Evolutionary conservation across 2,888 invertebrate species (phyloP).

Genomic region (Cephus rjabovi): DNA sequence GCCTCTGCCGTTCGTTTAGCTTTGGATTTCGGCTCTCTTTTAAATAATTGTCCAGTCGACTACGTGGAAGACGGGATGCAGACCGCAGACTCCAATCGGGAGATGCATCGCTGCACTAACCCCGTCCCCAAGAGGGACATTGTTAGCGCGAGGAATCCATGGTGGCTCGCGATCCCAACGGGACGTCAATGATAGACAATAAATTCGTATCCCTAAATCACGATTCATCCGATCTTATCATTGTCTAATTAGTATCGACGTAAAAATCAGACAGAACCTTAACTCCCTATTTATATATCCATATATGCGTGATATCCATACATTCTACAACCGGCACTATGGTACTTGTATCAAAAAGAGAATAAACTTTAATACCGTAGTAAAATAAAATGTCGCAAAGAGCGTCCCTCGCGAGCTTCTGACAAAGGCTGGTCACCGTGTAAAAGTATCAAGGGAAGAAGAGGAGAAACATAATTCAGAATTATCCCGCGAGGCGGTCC

Average conservation of each 20-base stretch:
- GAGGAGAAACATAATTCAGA: conserved; percentile 64
- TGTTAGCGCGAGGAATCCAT: conserved; percentile 8
- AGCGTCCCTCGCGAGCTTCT: neutral
- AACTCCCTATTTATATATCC: neutral
- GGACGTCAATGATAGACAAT: conserved; percentile 6
- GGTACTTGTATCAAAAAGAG: too few species aligned
- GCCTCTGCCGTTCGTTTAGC: conserved; percentile 40
- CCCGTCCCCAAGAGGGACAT: conserved; percentile 25
- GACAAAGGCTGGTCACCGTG: conserved; percentile 1
- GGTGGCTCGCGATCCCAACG: neutral
- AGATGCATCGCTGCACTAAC: conserved; percentile 38
- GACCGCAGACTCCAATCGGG: conserved; percentile 35
- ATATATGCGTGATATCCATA: neutral
- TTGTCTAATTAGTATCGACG: neutral
- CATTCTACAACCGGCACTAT: neutral
- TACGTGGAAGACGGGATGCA: conserved; percentile 21
- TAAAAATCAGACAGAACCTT: neutral
- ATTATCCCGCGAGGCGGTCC: conserved; percentile 59
- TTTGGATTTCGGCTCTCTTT: conserved; percentile 51
- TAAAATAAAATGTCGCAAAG: conserved; percentile 5
- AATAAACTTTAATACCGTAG: neutral
- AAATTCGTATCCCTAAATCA: conserved; percentile 2
- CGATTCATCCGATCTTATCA: neutral
- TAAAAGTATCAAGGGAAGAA: conserved; percentile 33
- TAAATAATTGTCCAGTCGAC: conserved; percentile 53